phyloP scores from a whole-genome alignment of 2,113 vertebrate species.

The Pterophyllum scalare region DNA sequence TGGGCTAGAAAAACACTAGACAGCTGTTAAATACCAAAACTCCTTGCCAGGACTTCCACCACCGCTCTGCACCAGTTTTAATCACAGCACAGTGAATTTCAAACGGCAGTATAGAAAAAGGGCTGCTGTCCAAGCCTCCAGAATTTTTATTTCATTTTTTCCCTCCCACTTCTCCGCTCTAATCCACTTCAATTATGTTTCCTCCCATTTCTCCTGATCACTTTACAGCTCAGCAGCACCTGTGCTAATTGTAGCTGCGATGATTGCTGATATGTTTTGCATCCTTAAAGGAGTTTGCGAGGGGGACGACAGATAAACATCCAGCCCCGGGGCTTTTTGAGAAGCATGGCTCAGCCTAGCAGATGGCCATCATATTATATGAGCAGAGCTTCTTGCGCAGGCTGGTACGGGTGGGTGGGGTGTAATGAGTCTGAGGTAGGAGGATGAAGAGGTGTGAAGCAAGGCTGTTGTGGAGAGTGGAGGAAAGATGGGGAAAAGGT shows the following conservation, averaged over 20 bases:
- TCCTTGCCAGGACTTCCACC: slow-evolving; percentile 63
- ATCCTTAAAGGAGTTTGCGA: slow-evolving; percentile 79
- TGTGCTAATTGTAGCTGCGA: slow-evolving; percentile 78
- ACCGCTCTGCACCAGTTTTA: slow-evolving; percentile 64
- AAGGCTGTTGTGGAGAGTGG: slow-evolving; percentile 30
- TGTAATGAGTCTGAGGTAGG: slow-evolving; percentile 72
- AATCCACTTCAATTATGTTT: slow-evolving; percentile 80
- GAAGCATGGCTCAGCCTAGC: slow-evolving; percentile 76
- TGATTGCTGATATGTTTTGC: slow-evolving; percentile 78
- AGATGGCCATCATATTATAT: slow-evolving; percentile 82
- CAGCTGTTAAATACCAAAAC: slow-evolving; percentile 67
- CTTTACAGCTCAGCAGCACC: slow-evolving; percentile 78
- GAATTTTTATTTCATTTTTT: slow-evolving; percentile 69
- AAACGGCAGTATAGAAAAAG: slow-evolving; percentile 66
- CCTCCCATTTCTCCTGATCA: slow-evolving; percentile 81
- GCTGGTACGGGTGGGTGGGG: slow-evolving; percentile 69
- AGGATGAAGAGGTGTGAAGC: slow-evolving; percentile 40
- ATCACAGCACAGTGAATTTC: slow-evolving; percentile 78
- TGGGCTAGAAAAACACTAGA: slow-evolving; percentile 38
- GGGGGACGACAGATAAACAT: slow-evolving; percentile 78
- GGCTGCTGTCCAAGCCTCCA: slow-evolving; percentile 72
- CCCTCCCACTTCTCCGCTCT: slow-evolving; percentile 72
- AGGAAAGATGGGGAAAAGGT: slow-evolving; percentile 3
- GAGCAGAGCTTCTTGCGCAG: slow-evolving; percentile 64
- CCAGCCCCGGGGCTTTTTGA: slow-evolving; percentile 73